These are phyloP conservation scores for Aphaenogaster ashmeadi DNA, from an alignment of 1,140 invertebrate species.

Conservation along the genomic window DNA sequence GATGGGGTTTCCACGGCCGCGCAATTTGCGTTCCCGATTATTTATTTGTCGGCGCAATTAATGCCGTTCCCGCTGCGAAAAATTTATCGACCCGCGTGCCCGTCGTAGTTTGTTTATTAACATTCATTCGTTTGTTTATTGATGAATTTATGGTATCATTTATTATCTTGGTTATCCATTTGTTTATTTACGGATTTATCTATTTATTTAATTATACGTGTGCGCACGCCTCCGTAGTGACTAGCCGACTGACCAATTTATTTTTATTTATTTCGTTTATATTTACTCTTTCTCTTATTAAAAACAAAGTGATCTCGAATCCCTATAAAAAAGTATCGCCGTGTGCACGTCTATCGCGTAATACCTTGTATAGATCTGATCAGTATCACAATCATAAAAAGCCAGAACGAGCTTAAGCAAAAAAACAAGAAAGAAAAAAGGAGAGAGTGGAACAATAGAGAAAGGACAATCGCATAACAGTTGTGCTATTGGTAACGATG, in stretches of 20 bases:
- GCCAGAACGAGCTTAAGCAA: not conserved
- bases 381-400: not conserved
- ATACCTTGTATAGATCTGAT: slow-evolving; percentile 24
- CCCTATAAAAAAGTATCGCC: not conserved
- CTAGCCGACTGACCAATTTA: not conserved
- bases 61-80: slow-evolving; percentile 27
- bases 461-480: slow-evolving; percentile 1
- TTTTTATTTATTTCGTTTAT: slow-evolving; percentile 17
- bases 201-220: slow-evolving; percentile 22
- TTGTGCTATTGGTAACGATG: slow-evolving; percentile 72
- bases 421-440: not conserved
- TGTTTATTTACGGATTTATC: slow-evolving; percentile 49
- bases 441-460: too few relatives aligned
- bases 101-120: slow-evolving; percentile 43
- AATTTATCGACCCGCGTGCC: slow-evolving; percentile 44
- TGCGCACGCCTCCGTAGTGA: too few relatives aligned
- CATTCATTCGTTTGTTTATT: slow-evolving; percentile 45
- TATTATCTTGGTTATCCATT: slow-evolving; percentile 19
- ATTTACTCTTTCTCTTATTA: not conserved
- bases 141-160: slow-evolving; percentile 46
- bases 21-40: slow-evolving; percentile 50
- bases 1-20: slow-evolving; percentile 14
- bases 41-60: slow-evolving; percentile 59
- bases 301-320: not conserved
- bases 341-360: slow-evolving; percentile 26